Conservation (phyloP, 2,888 invertebrate genomes). For the Brachypalpus laphriformis region DNA sequence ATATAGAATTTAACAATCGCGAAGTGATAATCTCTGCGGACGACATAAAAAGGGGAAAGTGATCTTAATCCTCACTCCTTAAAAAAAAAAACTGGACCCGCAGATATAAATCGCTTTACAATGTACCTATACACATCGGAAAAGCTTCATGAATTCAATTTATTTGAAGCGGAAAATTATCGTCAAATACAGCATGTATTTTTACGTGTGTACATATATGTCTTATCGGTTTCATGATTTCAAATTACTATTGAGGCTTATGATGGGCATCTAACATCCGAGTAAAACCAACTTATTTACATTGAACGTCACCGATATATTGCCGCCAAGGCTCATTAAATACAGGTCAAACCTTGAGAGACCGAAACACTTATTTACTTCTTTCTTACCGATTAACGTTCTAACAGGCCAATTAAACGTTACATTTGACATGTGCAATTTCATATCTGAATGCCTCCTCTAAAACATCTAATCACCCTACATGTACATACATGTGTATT, state of each 20-base stretch:
- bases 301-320: slow-evolving; percentile 5
- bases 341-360: slow-evolving; percentile 49
- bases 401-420: slow-evolving; percentile 51
- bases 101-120: not conserved
- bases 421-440: slow-evolving; percentile 58
- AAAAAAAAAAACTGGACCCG: not conserved
- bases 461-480: slow-evolving; percentile 56
- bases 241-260: slow-evolving; percentile 47
- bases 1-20: slow-evolving; percentile 17
- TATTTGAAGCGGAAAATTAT: slow-evolving; percentile 53
- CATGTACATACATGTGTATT: not conserved
- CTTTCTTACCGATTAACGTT: slow-evolving; percentile 46
- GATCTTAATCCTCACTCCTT: not conserved
- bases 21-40: not conserved
- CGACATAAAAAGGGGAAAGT: not conserved
- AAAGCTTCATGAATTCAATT: slow-evolving; percentile 9
- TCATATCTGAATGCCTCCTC: slow-evolving; percentile 62
- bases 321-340: slow-evolving; percentile 48
- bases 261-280: slow-evolving; percentile 20
- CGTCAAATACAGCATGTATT: not conserved
- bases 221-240: slow-evolving; percentile 51
- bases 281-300: slow-evolving; percentile 1
- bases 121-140: not conserved
- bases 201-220: no score
- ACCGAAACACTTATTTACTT: slow-evolving; percentile 36